A percentile compares a stretch with the other conserved stretches of the same genome.
Conservation (phyloP, 1,140 invertebrate genomes). For the Grapholita molesta region DNA sequence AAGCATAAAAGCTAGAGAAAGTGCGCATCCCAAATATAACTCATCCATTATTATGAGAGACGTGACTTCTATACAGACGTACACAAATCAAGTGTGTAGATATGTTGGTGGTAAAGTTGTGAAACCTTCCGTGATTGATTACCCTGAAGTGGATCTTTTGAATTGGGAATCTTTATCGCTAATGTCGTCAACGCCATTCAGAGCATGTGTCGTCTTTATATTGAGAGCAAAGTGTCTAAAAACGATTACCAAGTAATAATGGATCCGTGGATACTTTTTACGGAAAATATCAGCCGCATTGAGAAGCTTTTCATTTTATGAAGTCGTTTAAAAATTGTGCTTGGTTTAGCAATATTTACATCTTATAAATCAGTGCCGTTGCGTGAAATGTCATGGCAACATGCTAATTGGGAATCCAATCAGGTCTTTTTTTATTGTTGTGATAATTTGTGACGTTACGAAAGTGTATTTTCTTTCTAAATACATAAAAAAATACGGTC, state of each 20-base stretch:
- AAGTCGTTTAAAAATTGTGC: too few species aligned
- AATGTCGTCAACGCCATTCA: slow-evolving; percentile 12
- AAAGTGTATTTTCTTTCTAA: too few species aligned
- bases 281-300: too few species aligned
- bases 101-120: neutral
- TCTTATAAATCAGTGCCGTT: too few species aligned
- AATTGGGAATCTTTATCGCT: slow-evolving; percentile 15
- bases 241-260: slow-evolving; percentile 7
- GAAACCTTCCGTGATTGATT: slow-evolving; percentile 4
- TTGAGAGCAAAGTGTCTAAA: neutral
- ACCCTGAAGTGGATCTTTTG: slow-evolving; percentile 7
- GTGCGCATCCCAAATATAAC: neutral
- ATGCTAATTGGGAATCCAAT: too few species aligned
- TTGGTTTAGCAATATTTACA: too few species aligned
- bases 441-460: too few species aligned
- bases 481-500: too few species aligned
- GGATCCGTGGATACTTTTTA: neutral
- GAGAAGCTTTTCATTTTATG: too few species aligned
- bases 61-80: neutral
- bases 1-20: neutral
- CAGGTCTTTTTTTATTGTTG: too few species aligned
- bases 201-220: slow-evolving; percentile 11
- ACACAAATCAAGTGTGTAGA: neutral
- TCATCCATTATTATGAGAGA: neutral
- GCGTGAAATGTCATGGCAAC: too few species aligned